Base-by-base conservation (phyloP, 2,797 vertebrate species). In the Bradypodion ventrale region DNA sequence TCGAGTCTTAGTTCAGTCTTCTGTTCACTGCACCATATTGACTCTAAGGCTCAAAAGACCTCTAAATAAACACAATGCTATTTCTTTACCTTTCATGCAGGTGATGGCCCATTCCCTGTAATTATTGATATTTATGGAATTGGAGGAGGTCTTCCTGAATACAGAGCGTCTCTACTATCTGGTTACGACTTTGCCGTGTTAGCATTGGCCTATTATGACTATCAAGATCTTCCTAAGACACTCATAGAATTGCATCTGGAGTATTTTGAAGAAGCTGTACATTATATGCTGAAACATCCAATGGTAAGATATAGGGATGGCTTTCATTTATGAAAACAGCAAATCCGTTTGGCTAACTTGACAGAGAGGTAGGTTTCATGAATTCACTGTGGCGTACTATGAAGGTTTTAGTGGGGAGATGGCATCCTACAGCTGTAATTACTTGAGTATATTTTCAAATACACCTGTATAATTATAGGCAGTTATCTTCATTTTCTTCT, bases 261-360 rank as follows among this genome's bases (percentile, higher is more conserved):
- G 85, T 98, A 98, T 92, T 99, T 98, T 93, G 97, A 98, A 94
- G 97, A 98, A 93, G 97, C 97, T 9, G 7, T 97, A 7, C 91
- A 93, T 81, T 98, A 96, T 88, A 95, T 99, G 91, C 94, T 95
- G 82, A 94, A 88, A 63, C 95, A 96, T 81, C 72, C 90, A 0
- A 92, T 96, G 96, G 97, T 97, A 89, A 56, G 91, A 85, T 79
- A 75, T 35, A 68, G 78, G 72, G 60, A 60, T 29, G 10, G 15
- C 7, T 2, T 76, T 49, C 2, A 60, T 23, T n/a, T n/a, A n/a
- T n/a, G 56, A 63, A 60, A 65, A 69, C 6, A 86, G 35, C 25
- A 56, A 85, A 29, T 12, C 80, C 21, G 69, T n/a, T n/a, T 75
- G 60, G 65, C 37, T 66, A 42, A 82, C 27, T 68, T 63, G 21